Evolutionary conservation across 2,113 vertebrate genomes (phyloP).

Genomic region (Esox niger): DNA sequence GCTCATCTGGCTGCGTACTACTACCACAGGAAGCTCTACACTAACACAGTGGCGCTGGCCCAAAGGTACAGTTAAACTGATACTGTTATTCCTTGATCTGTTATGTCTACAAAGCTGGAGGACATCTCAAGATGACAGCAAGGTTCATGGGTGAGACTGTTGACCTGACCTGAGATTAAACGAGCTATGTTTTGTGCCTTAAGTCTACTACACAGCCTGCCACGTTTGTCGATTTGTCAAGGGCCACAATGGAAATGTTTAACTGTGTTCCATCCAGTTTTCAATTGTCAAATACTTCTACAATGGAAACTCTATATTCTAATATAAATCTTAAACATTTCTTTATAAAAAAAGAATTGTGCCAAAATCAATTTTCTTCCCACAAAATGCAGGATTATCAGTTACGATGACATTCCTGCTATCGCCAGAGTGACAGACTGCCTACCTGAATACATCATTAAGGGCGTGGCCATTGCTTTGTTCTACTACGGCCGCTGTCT

Average conservation of each 20-base stretch:
- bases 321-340: not conserved
- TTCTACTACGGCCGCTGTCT: conserved; percentile 79
- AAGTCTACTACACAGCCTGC: not conserved
- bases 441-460: conserved; percentile 64
- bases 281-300: not conserved
- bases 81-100: no score
- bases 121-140: no score
- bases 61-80: conserved; percentile 61
- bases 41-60: conserved; percentile 68
- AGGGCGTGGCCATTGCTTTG: conserved; percentile 70
- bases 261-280: not conserved
- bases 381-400: conserved; percentile 54
- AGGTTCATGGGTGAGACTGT: no score
- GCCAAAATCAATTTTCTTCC: not conserved
- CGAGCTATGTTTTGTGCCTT: not conserved
- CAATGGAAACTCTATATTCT: not conserved
- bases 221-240: no score
- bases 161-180: no score
- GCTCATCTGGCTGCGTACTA: conserved; percentile 76
- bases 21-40: conserved; percentile 75
- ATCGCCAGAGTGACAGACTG: conserved; percentile 66
- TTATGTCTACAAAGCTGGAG: no score
- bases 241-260: not conserved
- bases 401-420: conserved; percentile 55
- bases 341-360: not conserved